phyloP scores from a whole-genome alignment of 2,797 vertebrate genomes.

The Amblyopsis hoosieri region DNA sequence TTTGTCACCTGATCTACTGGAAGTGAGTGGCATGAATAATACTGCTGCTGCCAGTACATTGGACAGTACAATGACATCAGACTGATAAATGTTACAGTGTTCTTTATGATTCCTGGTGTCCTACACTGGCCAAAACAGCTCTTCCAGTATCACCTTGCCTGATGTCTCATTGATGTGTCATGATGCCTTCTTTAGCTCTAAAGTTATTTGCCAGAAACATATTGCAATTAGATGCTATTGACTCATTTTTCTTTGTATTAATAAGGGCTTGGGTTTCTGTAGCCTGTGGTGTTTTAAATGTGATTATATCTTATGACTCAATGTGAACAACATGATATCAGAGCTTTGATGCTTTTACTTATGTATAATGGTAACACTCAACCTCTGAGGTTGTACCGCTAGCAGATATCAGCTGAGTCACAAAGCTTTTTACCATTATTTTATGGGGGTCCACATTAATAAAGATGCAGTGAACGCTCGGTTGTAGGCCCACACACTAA shows the following conservation, averaged over 20 bases:
- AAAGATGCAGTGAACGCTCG: too few species aligned
- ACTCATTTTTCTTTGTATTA: conserved; percentile 52
- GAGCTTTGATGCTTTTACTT: conserved; percentile 54
- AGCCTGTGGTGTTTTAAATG: conserved; percentile 34
- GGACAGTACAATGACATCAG: conserved; percentile 39
- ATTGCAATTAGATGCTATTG: conserved; percentile 56
- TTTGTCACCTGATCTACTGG: conserved; percentile 27
- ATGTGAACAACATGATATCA: conserved; percentile 56
- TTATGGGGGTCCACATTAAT: too few species aligned
- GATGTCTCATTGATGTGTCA: not conserved
- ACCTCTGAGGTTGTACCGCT: conserved; percentile 10
- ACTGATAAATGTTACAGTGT: not conserved
- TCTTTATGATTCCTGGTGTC: too few species aligned
- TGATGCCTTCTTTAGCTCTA: not conserved
- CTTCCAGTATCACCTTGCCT: not conserved
- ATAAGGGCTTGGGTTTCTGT: conserved; percentile 51
- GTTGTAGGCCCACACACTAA: too few species aligned
- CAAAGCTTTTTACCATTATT: not conserved
- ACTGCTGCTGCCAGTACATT: conserved; percentile 23
- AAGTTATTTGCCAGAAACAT: conserved; percentile 22
- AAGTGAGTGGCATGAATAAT: conserved; percentile 43
- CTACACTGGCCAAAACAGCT: not conserved
- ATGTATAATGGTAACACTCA: conserved; percentile 43
- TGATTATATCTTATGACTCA: conserved; percentile 42
- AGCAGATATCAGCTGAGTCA: conserved; percentile 40